phyloP scores from a whole-genome alignment of 2,797 vertebrate genomes.

The Neosalanx taihuensis region DNA sequence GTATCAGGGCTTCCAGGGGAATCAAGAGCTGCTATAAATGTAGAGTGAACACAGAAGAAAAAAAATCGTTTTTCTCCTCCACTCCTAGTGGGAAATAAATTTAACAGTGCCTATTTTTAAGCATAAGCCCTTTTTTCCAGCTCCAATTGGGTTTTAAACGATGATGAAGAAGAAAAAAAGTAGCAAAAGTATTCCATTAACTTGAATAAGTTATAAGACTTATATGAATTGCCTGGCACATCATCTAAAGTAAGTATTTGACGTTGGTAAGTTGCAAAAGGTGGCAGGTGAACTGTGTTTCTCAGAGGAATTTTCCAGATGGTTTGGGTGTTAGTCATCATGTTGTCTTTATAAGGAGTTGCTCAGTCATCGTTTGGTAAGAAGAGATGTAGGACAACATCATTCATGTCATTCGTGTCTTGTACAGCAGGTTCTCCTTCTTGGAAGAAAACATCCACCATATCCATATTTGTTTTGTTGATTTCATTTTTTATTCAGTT shows the following conservation, averaged over 20 bases:
- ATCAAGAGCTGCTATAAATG: slow-evolving; percentile 41
- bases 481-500: neutral
- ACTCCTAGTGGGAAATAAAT: neutral
- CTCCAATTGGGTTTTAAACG: neutral
- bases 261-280: slow-evolving; percentile 35
- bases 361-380: neutral
- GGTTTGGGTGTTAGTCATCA: too few relatives aligned
- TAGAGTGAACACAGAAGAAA: neutral
- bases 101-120: too few relatives aligned
- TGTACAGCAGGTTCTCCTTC: neutral
- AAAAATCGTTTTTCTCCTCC: neutral
- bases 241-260: slow-evolving; percentile 50
- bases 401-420: neutral
- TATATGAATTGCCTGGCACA: slow-evolving; percentile 28
- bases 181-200: too few relatives aligned
- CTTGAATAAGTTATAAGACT: neutral
- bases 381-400: neutral
- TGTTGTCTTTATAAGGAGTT: neutral
- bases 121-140: neutral
- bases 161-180: neutral
- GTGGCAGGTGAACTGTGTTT: slow-evolving; percentile 24
- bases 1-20: slow-evolving; percentile 31
- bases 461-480: neutral
- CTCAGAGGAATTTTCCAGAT: neutral
- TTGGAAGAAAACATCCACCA: neutral